These are phyloP conservation scores for Cheumatopsyche charites DNA, from an alignment of 1,140 invertebrate genomes.

Conservation along the genomic window DNA sequence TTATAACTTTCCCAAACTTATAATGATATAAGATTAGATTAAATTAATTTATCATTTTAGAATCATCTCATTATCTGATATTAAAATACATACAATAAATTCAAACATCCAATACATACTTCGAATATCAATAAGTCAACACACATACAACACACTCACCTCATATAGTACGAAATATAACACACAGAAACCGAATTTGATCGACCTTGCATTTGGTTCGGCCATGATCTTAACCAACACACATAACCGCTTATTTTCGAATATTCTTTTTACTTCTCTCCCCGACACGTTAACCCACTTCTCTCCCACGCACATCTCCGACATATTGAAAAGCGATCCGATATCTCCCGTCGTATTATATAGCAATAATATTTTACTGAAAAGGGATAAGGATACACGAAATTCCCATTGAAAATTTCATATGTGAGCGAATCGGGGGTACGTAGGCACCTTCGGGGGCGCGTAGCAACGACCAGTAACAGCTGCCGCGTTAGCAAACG, in stretches of 20 bases:
- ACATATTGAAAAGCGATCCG: constrained; percentile 24
- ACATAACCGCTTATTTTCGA: neutral
- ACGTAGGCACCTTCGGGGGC: neutral
- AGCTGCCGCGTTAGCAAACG: constrained; percentile 44
- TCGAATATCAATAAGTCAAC: too few relatives aligned
- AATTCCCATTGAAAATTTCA: constrained; percentile 35
- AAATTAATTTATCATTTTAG: too few relatives aligned
- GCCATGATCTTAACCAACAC: too few relatives aligned
- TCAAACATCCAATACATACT: too few relatives aligned
- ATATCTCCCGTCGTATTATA: constrained; percentile 6
- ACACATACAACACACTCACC: too few relatives aligned
- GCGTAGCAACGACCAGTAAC: constrained; percentile 29
- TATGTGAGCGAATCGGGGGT: constrained; percentile 23
- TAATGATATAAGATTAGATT: too few relatives aligned
- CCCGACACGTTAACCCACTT: constrained; percentile 10
- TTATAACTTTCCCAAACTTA: too few relatives aligned
- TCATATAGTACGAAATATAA: too few relatives aligned
- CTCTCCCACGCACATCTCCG: neutral
- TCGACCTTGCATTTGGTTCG: too few relatives aligned
- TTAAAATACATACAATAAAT: too few relatives aligned
- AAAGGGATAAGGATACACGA: neutral
- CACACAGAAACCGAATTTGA: too few relatives aligned
- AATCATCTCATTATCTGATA: too few relatives aligned
- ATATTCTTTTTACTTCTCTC: neutral
- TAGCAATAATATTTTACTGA: constrained; percentile 16